Percentiles rank a stretch among this genome's conserved stretches.
Evolutionary conservation across 2,113 vertebrate species (phyloP).

Genomic region (Lutjanus erythropterus): DNA sequence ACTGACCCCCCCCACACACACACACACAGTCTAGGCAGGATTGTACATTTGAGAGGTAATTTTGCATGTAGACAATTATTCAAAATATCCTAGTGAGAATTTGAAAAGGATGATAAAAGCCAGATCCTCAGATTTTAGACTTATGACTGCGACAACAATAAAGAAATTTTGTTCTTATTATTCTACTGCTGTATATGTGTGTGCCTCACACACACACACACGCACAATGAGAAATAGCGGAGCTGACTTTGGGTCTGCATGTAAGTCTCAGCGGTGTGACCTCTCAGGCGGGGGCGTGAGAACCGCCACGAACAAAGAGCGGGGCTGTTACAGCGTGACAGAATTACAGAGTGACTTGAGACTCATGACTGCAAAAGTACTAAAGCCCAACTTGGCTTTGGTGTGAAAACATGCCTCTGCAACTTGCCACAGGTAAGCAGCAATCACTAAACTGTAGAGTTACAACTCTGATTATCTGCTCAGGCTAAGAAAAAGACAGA

Average conservation of each 20-base stretch:
- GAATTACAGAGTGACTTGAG: slow-evolving; percentile 74
- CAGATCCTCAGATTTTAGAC: slow-evolving; percentile 19
- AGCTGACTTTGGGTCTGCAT: slow-evolving; percentile 58
- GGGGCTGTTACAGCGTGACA: slow-evolving; percentile 75
- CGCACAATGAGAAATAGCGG: slow-evolving; percentile 43
- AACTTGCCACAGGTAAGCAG: slow-evolving; percentile 51
- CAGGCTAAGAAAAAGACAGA: background rate
- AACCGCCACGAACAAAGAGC: slow-evolving; percentile 74
- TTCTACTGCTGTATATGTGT: background rate
- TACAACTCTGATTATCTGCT: background rate
- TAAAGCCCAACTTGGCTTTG: slow-evolving; percentile 43
- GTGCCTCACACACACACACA: background rate
- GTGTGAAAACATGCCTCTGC: slow-evolving; percentile 46
- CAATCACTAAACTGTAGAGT: background rate
- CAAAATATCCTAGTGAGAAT: slow-evolving; percentile 16
- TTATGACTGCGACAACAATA: slow-evolving; percentile 30
- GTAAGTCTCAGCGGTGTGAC: slow-evolving; percentile 70
- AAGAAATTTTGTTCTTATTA: background rate
- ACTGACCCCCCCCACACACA: background rate
- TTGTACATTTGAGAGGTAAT: slow-evolving; percentile 15
- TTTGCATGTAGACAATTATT: slow-evolving; percentile 32
- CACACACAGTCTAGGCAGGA: background rate
- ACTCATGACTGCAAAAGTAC: slow-evolving; percentile 61
- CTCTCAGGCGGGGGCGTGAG: slow-evolving; percentile 75
- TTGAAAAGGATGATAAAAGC: slow-evolving; percentile 21